Evolutionary conservation across 1,140 invertebrate genomes (phyloP).

Genomic region (Euglossa dilemma): DNA sequence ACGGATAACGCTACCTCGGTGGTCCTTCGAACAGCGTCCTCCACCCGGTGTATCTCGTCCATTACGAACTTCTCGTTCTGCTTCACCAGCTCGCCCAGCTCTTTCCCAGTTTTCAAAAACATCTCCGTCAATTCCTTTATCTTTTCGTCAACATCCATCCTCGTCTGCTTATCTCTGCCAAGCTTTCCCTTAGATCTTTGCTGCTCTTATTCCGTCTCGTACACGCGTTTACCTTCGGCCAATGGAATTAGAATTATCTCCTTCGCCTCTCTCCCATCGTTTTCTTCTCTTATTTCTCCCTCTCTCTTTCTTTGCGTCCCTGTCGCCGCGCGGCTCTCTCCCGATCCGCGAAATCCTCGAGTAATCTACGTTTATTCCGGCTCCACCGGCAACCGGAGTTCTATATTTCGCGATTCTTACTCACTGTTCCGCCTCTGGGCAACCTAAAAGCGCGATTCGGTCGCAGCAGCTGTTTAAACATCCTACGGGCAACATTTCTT

Average conservation of each 20-base stretch:
- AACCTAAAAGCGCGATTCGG: not conserved
- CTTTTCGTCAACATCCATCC: conserved; percentile 34
- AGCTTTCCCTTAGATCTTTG: not conserved
- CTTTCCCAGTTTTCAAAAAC: conserved; percentile 19
- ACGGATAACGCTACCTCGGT: conserved; percentile 13
- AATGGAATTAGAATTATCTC: not conserved
- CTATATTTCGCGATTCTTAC: not conserved
- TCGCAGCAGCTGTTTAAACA: conserved; percentile 25
- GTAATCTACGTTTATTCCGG: not conserved
- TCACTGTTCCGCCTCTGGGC: not conserved
- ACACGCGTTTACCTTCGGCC: not conserved
- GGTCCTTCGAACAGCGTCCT: not conserved
- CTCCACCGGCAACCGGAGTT: not conserved
- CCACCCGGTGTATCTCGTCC: not conserved
- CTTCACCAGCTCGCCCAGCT: conserved; percentile 25
- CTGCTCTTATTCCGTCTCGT: not conserved
- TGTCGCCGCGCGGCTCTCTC: not conserved
- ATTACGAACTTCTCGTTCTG: conserved; percentile 20
- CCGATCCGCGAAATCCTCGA: not conserved
- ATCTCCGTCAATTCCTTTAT: conserved; percentile 33
- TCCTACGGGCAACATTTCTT: not conserved
- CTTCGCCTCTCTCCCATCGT: not conserved
- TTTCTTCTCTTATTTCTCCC: not conserved
- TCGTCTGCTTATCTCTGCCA: conserved; percentile 1
- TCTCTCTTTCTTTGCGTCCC: not conserved